Evolutionary conservation across 2,888 invertebrate species (phyloP), one percentile per base, ranked within the genome.

Genomic region (Dolichopus griseipennis): DNA sequence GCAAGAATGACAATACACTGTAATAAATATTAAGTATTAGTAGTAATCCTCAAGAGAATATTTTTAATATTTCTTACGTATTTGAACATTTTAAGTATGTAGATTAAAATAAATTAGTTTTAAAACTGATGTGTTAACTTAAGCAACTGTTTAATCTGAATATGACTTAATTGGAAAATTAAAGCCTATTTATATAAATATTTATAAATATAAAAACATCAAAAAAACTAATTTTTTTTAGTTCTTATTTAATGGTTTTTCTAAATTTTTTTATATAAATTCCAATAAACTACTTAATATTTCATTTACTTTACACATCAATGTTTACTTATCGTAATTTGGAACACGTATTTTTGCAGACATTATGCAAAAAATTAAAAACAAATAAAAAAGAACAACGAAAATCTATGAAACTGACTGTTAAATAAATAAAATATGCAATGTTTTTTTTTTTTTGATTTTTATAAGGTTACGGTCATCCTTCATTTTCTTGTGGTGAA

Each of bases 1-100:
- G 72, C 70, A 52, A 73, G 69, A 66, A 72, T 68, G 67, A 70
- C 70, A 63, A 70, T 52, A 34, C 69, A 69, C 72, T 72, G 37
- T 21, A 68, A 65, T 22, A 21, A 62, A 62, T 2, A 63, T n/a
- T n/a, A n/a, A 27, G 5, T 27, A n/a, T 34, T 20, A 27, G 27
- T 27, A 27, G 10, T 64, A 37, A 20, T 64, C n/a, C 20, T 20
- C 15, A 18, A 2, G 4, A 18, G 18, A 18, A 18, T 27, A 4
- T 4, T 27, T 27, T 27, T 27, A 21, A 12, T 27, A 27, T 2
- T 8, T 1, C 64, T 64, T 64, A 64, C 64, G 37, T 37, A 37
- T 64, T 64, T 64, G 64, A 64, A 64, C 64, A 64, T 64, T 64
- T 64, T 64, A n/a, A 52, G 6, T 37, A n/a, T n/a, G n/a, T n/a